These are phyloP conservation scores for Acropora tenuis DNA, from an alignment of 64 coral and sea anemone genomes.

Conservation along the genomic window DNA sequence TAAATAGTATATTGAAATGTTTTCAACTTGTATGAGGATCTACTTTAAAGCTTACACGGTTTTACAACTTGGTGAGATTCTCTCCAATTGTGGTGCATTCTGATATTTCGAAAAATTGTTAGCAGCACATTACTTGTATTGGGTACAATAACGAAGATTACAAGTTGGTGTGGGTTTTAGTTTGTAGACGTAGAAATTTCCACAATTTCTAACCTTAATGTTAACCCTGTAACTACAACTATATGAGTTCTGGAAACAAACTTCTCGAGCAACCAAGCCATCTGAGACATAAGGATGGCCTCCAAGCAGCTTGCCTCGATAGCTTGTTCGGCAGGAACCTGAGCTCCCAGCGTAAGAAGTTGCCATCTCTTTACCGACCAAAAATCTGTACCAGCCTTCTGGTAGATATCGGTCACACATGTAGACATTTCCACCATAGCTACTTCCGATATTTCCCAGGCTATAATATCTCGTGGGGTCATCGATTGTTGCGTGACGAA, in stretches of 20 bases:
- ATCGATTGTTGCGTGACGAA: background rate
- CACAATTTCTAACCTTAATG: background rate
- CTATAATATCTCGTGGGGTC: background rate
- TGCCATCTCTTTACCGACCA: conserved; percentile 26
- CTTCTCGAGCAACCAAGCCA: background rate
- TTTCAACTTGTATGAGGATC: too few relatives aligned
- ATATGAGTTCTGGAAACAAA: background rate
- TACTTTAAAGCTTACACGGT: too few relatives aligned
- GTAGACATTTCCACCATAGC: background rate
- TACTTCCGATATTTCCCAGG: background rate
- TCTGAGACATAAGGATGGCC: background rate
- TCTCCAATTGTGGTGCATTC: too few relatives aligned
- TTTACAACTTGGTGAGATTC: too few relatives aligned
- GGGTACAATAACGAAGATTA: background rate
- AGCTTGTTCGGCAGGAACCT: background rate
- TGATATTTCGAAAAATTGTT: too few relatives aligned
- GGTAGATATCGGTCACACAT: conserved; percentile 54
- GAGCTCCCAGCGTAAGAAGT: background rate
- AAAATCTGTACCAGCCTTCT: conserved; percentile 84
- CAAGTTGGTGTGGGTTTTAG: background rate
- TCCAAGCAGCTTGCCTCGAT: conserved; percentile 11
- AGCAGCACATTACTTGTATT: background rate
- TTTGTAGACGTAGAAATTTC: background rate
- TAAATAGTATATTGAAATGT: too few relatives aligned
- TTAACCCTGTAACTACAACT: fast-evolving